Evolutionary conservation across 2,797 vertebrate genomes (phyloP).

Genomic region (Coracias cyanogaster): DNA sequence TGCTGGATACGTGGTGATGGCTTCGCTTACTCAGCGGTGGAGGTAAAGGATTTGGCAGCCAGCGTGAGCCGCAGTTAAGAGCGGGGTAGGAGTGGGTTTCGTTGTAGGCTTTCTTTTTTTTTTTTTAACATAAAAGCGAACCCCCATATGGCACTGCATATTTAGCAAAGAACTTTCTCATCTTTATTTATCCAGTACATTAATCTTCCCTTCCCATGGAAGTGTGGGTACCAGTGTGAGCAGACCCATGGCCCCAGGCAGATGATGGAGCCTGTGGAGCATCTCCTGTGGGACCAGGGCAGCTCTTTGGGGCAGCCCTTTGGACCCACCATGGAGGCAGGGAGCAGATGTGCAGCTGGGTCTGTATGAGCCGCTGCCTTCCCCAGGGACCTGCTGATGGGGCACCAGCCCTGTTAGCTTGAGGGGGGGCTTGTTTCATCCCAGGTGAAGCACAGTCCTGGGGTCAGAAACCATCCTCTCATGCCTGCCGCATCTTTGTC

Average conservation of each 20-base stretch:
- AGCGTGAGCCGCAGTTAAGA: not conserved
- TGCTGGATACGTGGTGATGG: rapidly evolving
- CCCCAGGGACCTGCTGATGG: not conserved
- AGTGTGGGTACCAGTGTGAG: not conserved
- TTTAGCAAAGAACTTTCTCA: not conserved
- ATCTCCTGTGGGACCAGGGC: not conserved
- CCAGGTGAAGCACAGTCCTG: not conserved
- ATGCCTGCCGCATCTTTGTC: not conserved
- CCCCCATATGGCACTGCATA: not conserved
- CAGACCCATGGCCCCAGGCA: not conserved
- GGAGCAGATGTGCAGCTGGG: not conserved
- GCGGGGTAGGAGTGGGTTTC: not conserved
- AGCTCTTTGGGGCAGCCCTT: not conserved
- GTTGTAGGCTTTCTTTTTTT: not conserved
- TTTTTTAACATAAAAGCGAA: not conserved
- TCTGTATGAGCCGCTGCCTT: not conserved
- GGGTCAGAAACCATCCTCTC: not conserved
- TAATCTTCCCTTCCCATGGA: not conserved
- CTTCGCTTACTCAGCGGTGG: not conserved
- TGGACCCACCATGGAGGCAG: not conserved
- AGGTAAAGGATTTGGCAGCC: not conserved
- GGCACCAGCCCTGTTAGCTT: not conserved
- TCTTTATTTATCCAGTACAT: not conserved
- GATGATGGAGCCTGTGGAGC: not conserved
- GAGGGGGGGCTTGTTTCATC: not conserved